Evolutionary conservation across 1,140 invertebrate genomes (phyloP).

Genomic region (Aricia agestis): DNA sequence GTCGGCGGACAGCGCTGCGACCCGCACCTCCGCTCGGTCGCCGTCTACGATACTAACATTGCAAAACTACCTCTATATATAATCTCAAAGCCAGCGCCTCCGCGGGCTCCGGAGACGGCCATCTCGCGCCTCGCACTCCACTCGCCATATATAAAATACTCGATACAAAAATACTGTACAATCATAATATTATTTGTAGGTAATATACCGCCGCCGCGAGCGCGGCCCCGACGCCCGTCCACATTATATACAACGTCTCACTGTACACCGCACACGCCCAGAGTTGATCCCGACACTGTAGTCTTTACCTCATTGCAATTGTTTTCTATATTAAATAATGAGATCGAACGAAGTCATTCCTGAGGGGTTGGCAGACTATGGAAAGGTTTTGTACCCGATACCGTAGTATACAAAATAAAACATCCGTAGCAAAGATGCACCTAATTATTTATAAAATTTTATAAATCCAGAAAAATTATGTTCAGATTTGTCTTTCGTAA

Average conservation of each 20-base stretch:
- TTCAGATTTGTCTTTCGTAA: conserved; percentile 55
- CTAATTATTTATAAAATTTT: conserved; percentile 23
- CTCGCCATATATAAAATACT: conserved; percentile 55
- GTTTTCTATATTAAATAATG: conserved; percentile 75
- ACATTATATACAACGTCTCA: conserved; percentile 72
- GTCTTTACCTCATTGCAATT: conserved; percentile 74
- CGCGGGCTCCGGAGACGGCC: conserved; percentile 22
- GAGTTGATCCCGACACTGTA: conserved; percentile 75
- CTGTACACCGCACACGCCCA: conserved; percentile 72
- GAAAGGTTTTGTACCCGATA: conserved; percentile 31
- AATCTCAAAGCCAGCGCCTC: conserved; percentile 53
- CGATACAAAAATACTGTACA: conserved; percentile 75
- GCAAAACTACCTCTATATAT: conserved; percentile 63
- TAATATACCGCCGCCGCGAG: conserved; percentile 56
- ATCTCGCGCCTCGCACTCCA: conserved; percentile 22
- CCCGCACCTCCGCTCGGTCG: neutral
- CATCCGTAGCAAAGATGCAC: conserved; percentile 20
- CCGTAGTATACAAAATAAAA: conserved; percentile 30
- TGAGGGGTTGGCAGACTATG: conserved; percentile 24
- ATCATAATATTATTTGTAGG: conserved; percentile 61
- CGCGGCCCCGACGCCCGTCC: conserved; percentile 63
- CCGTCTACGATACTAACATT: conserved; percentile 64
- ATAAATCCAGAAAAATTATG: conserved; percentile 25
- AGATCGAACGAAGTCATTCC: conserved; percentile 68
- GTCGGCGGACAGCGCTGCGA: conserved; percentile 47